Evolutionary conservation across 2,888 invertebrate species (phyloP).

Genomic region (Octonoba sinensis): DNA sequence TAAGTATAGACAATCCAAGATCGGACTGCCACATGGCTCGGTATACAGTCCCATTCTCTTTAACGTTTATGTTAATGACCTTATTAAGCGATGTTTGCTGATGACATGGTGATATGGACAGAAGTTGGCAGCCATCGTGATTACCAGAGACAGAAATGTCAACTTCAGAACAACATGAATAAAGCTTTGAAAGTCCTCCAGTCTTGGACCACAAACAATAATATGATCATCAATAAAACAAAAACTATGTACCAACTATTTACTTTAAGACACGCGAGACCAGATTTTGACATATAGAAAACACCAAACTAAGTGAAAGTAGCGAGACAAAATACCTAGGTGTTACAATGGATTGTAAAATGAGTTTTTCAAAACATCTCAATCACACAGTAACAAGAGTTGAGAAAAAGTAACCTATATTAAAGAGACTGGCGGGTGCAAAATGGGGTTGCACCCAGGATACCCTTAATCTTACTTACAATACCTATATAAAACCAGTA

Average conservation of each 20-base stretch:
- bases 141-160: neutral
- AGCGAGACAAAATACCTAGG: neutral
- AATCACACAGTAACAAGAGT: neutral
- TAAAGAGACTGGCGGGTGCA: too few species aligned
- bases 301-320: too few species aligned
- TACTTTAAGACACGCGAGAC: too few species aligned
- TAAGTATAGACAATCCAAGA: neutral
- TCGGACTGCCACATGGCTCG: neutral
- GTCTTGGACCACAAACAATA: too few species aligned
- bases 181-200: neutral
- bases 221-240: too few species aligned
- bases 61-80: neutral
- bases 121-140: neutral
- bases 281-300: too few species aligned
- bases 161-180: neutral
- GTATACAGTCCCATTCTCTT: neutral
- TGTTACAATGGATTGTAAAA: neutral
- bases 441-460: too few species aligned
- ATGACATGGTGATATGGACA: neutral
- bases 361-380: neutral
- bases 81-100: neutral
- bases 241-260: too few species aligned
- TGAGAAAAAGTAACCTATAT: too few species aligned
- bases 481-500: too few species aligned
- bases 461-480: too few species aligned